Base-by-base conservation (phyloP, 37 sponge, comb jelly and placozoan genomes). In the Oscarella lobularis region DNA sequence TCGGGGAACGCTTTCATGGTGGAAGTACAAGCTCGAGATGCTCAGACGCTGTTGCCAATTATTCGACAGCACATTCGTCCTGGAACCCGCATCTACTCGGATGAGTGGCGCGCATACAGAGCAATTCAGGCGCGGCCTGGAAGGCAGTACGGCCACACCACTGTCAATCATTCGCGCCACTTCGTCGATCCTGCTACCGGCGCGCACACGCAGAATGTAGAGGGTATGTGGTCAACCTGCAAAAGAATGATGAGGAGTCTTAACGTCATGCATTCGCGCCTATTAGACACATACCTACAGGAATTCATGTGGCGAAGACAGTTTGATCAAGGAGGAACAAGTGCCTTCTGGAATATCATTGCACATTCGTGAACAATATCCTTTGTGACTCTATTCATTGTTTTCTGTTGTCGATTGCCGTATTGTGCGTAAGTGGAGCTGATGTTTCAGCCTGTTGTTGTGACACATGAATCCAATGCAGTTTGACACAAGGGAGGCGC, bases 231-330 rank as follows among this genome's bases (percentile, higher is more conserved):
- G 60, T 27, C 20, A 20, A 9, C 14, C 60, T 9, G 14, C 60
- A 48, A 48, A 20, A 9, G 60, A 9, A 48, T 20, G 60, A 9
- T 48, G 60, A 48, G 60, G 54, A 34, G 67, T 29, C 39, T 77
- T 35, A 54, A 77, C 37, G 39, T 27, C 0, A n/a, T n/a, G n/a
- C n/a, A n/a, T n/a, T n/a, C n/a, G n/a, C n/a, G n/a, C n/a, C n/a
- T n/a, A n/a, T n/a, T n/a, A n/a, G n/a, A n/a, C n/a, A 65, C 73
- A 4, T 77, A 82, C 39, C 76, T 82, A 6, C 48, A 33, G 1
- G 77, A 77, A 34, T 81, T 76, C 67, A 14, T 76, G 36, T 81
- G 82, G 82, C 60, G 60, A n/a, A n/a, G n/a, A n/a, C n/a, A n/a
- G n/a, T n/a, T n/a, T n/a, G n/a, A n/a, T n/a, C n/a, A n/a, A n/a